A percentile compares a stretch with the other conserved stretches of the same genome.
phyloP scores from a whole-genome alignment of 2,888 invertebrate genomes.

The Athalia rosae region DNA sequence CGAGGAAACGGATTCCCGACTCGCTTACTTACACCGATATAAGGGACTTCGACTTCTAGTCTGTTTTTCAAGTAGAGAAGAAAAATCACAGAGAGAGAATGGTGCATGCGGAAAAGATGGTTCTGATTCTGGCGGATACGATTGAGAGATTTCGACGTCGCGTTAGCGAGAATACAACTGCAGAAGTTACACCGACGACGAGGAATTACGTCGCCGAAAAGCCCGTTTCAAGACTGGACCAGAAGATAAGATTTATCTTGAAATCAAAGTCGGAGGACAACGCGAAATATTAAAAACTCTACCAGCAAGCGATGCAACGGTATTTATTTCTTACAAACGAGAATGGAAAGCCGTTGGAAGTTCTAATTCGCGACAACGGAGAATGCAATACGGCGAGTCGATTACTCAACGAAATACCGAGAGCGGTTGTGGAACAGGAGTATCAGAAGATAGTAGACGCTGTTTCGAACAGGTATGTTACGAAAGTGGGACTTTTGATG shows the following conservation, averaged over 20 bases:
- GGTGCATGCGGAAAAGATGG: constrained; percentile 24
- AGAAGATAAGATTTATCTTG: too few species aligned
- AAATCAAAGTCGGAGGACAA: too few species aligned
- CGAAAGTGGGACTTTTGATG: constrained; percentile 3
- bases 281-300: constrained; percentile 46
- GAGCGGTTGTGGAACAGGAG: not conserved
- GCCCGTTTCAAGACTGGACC: too few species aligned
- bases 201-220: too few species aligned
- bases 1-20: not conserved
- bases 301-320: constrained; percentile 43
- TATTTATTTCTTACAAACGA: constrained; percentile 40
- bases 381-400: not conserved
- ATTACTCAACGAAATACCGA: not conserved
- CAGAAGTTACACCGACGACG: too few species aligned
- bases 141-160: too few species aligned
- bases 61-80: constrained; percentile 3
- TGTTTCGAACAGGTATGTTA: not conserved
- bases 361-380: not conserved
- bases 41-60: too few species aligned
- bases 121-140: too few species aligned
- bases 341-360: not conserved
- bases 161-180: too few species aligned
- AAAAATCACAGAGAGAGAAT: not conserved
- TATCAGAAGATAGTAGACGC: not conserved
- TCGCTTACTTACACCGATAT: constrained; percentile 17